These are phyloP conservation scores for Oryctes rhinoceros DNA, from an alignment of 1,140 invertebrate species.

Conservation along the genomic window DNA sequence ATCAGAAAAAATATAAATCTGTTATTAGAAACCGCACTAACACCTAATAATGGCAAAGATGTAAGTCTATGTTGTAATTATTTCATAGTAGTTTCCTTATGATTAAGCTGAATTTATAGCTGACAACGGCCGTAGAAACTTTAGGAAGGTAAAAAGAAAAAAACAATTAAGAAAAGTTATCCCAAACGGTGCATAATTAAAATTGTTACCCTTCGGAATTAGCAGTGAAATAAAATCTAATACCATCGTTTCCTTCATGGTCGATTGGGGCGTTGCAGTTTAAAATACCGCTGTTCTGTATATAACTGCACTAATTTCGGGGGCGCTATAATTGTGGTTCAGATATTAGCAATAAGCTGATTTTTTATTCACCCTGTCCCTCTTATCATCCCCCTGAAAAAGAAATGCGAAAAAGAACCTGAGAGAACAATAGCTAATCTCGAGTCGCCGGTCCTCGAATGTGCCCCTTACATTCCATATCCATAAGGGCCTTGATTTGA, in stretches of 20 bases:
- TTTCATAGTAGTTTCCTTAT: too few species aligned
- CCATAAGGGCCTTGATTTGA: background rate
- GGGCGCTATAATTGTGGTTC: slow-evolving; percentile 40
- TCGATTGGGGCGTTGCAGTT: slow-evolving; percentile 1
- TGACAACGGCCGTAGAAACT: too few species aligned
- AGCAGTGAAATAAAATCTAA: slow-evolving; percentile 37
- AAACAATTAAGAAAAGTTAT: slow-evolving; percentile 14
- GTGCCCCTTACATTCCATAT: background rate
- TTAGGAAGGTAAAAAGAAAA: background rate
- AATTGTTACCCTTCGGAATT: background rate
- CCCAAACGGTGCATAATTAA: background rate
- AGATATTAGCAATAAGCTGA: slow-evolving; percentile 62
- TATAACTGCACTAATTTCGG: slow-evolving; percentile 15
- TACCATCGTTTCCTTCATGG: background rate
- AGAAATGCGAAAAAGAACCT: slow-evolving; percentile 41
- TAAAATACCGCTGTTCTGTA: slow-evolving; percentile 13
- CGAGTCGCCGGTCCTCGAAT: slow-evolving; percentile 43
- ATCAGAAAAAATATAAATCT: too few species aligned
- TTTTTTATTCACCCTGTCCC: slow-evolving; percentile 62
- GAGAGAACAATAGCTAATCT: slow-evolving; percentile 58
- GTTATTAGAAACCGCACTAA: too few species aligned
- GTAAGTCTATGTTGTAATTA: too few species aligned
- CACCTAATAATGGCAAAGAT: too few species aligned
- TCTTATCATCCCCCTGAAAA: slow-evolving; percentile 56
- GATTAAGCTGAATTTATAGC: too few species aligned